phyloP scores from a whole-genome alignment of 2,797 vertebrate species.

The Danio albolineatus region DNA sequence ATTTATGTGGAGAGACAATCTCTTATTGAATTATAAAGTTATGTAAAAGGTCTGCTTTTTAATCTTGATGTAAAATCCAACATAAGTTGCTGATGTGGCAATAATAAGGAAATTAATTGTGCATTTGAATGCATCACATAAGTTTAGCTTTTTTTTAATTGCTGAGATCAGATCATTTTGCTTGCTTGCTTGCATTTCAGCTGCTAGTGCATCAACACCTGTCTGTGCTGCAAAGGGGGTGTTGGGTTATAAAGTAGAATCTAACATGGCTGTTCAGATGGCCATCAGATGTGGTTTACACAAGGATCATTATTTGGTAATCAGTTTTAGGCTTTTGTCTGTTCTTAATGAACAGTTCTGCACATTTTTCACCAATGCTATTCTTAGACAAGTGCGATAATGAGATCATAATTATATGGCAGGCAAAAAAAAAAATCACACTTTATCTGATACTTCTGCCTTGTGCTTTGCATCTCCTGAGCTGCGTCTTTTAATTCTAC shows the following conservation, averaged over 20 bases:
- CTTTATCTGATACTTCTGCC: neutral
- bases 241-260: neutral
- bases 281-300: neutral
- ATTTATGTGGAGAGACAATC: no score
- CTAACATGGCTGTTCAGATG: conserved; percentile 8
- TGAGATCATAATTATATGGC: conserved; percentile 13
- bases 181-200: neutral
- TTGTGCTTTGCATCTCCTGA: neutral
- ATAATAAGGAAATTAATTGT: no score
- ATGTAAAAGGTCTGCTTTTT: no score
- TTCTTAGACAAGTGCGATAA: neutral
- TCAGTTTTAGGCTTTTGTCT: neutral
- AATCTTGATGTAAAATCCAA: no score
- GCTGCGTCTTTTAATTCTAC: neutral
- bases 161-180: no score
- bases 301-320: neutral
- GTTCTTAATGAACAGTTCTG: neutral
- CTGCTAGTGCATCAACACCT: conserved; percentile 37
- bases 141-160: no score
- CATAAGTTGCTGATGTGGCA: no score
- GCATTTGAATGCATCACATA: no score
- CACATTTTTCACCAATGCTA: neutral
- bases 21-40: no score
- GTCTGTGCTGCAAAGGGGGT: conserved; percentile 32
- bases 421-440: neutral